Conservation (phyloP, 2,888 invertebrate genomes). For the Orchesella flavescens region DNA sequence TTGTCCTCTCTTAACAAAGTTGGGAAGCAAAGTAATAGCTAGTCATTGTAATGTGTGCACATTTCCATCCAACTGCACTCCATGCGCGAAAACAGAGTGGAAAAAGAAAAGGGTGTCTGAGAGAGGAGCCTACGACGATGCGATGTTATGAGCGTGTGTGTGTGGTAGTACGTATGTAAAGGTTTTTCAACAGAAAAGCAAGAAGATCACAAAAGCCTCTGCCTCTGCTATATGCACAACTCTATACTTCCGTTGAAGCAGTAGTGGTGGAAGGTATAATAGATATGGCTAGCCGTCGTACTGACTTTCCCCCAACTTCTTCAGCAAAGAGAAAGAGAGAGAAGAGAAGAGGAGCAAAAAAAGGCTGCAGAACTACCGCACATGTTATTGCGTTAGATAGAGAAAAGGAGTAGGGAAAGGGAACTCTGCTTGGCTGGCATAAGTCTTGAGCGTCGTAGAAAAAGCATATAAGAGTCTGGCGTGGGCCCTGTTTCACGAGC, state of each 20-base stretch:
- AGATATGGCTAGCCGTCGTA: background rate
- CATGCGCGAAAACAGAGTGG: background rate
- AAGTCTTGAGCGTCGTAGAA: background rate
- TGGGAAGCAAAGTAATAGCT: background rate
- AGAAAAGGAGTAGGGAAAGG: constrained; percentile 1
- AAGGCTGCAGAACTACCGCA: background rate
- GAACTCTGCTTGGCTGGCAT: background rate
- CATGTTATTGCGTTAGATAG: background rate
- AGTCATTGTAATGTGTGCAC: background rate
- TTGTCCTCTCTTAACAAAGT: background rate
- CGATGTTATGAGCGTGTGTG: background rate
- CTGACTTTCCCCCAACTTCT: constrained; percentile 24
- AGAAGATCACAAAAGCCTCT: background rate
- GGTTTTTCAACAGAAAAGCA: background rate
- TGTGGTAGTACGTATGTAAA: background rate
- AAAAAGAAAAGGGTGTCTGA: background rate
- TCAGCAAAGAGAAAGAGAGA: background rate
- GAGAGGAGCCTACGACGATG: too few species aligned
- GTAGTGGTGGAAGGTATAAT: background rate
- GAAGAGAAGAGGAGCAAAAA: background rate
- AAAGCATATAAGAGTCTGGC: constrained; percentile 27
- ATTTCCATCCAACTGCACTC: background rate
- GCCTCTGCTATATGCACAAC: background rate
- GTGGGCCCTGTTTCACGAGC: constrained; percentile 10
- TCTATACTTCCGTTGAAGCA: background rate